Evolutionary conservation across 1,140 invertebrate genomes (phyloP).

Genomic region (Drosophila simulans): DNA sequence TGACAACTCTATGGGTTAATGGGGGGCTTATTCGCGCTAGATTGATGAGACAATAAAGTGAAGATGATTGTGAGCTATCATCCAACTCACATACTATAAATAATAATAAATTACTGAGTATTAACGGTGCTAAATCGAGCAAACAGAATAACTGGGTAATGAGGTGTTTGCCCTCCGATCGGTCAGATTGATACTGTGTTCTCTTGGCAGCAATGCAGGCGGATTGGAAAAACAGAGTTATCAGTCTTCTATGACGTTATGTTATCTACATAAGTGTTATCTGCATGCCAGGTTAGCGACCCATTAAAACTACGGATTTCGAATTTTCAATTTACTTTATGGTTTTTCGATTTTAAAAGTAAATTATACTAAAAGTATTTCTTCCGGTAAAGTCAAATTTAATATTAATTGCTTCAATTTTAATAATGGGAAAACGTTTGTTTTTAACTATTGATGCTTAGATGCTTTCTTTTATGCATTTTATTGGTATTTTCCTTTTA

Average conservation of each 20-base stretch:
- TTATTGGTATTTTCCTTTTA: background rate
- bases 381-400: no score
- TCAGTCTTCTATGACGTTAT: slow-evolving; percentile 16
- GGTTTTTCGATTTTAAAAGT: background rate
- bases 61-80: slow-evolving; percentile 8
- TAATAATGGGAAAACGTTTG: no score
- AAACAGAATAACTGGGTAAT: slow-evolving; percentile 47
- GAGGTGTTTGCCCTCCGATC: slow-evolving; percentile 41
- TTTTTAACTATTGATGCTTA: no score
- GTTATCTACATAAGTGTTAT: slow-evolving; percentile 14
- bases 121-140: slow-evolving; percentile 1
- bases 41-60: slow-evolving; percentile 26
- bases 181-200: slow-evolving; percentile 23
- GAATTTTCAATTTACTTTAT: background rate
- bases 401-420: no score
- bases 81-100: slow-evolving; percentile 9
- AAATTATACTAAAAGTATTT: no score
- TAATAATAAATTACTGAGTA: slow-evolving; percentile 7
- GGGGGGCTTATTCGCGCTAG: slow-evolving; percentile 10
- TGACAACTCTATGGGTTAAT: slow-evolving; percentile 24
- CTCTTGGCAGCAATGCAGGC: background rate
- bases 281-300: background rate
- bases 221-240: slow-evolving; percentile 10
- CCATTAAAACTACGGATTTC: background rate
- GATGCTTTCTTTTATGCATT: background rate